Base-by-base conservation (phyloP, 2,113 vertebrate genomes). In the Ivindomyrus marchei region DNA sequence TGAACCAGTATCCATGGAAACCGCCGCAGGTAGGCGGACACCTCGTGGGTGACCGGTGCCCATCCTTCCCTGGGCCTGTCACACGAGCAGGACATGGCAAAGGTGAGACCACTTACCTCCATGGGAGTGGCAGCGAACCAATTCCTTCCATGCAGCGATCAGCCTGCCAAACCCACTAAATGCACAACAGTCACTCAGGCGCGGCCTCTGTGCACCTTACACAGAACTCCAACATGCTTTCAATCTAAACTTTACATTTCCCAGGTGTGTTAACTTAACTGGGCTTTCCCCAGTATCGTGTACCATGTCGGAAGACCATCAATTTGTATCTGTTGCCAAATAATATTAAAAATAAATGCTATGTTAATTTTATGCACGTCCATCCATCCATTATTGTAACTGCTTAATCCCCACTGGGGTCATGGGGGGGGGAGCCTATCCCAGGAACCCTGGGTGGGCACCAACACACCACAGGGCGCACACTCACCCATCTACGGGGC, bases 71-170 rank as follows among this genome's bases (percentile, higher is more conserved):
- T 91, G 99, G 98, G 98, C 46, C 95, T 99, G 87, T 96, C 97
- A 92, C 98, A 99, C 0, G 98, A 99, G 93, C 98, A 99, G 93
- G 99, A 99, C 92, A 97, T 98, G 97, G 95, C 97, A 89, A 99
- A 99, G 95, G 99, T 99, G 98, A 97, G 98, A 92, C 95, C 99
- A 77, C 97, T 99, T 88, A 99, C 98, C 19, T 98, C 99, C 93
- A 99, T 99, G 98, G 98, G 98, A 91, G 99, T 99, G 98, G 98
- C 98, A 13, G 98, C 97, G 88, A 98, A 99, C 96, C 99, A 92
- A 98, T 98, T 90, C 97, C 98, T 83, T 97, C 97, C 31, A 97
- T 95, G 95, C 96, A 93, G 93, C 84, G 3, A 2, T 80, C 74
- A 19, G 6, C 15, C 74, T 42, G 74, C 36, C 74, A 42, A 17